Percentiles rank a stretch among this genome's conserved stretches.
Evolutionary conservation across 2,888 invertebrate species (phyloP).

Genomic region (Callyntrura guangdongensis): DNA sequence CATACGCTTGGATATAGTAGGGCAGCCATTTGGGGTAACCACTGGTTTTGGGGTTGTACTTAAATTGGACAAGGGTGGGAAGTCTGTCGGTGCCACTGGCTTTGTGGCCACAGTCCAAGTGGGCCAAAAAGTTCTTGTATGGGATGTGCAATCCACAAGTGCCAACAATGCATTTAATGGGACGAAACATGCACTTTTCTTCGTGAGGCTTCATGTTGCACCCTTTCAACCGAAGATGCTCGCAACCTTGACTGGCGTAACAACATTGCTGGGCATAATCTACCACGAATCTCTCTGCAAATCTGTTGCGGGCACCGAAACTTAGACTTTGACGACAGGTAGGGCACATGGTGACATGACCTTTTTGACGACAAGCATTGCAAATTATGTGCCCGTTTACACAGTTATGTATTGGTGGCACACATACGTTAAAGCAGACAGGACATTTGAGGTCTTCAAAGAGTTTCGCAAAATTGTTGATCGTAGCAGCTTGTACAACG

Average conservation of each 20-base stretch:
- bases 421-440: slow-evolving; percentile 82
- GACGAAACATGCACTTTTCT: slow-evolving; percentile 80
- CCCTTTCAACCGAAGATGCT: slow-evolving; percentile 82
- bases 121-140: slow-evolving; percentile 79
- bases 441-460: slow-evolving; percentile 84
- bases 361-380: slow-evolving; percentile 76
- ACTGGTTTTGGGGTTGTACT: slow-evolving; percentile 30
- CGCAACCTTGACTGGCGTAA: slow-evolving; percentile 80
- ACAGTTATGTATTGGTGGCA: slow-evolving; percentile 83
- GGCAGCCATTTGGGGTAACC: slow-evolving; percentile 81
- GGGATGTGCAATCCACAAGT: slow-evolving; percentile 73
- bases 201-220: slow-evolving; percentile 83
- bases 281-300: slow-evolving; percentile 83
- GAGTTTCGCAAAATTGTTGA: slow-evolving; percentile 74
- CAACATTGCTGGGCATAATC: slow-evolving; percentile 81
- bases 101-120: slow-evolving; percentile 80
- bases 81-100: slow-evolving; percentile 74
- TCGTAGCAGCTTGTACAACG: slow-evolving; percentile 8
- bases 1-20: slow-evolving; percentile 80
- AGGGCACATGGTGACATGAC: slow-evolving; percentile 54
- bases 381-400: slow-evolving; percentile 83
- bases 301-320: slow-evolving; percentile 79
- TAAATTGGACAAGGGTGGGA: slow-evolving; percentile 73
- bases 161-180: slow-evolving; percentile 79
- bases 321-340: slow-evolving; percentile 78